Base-by-base conservation (phyloP, 2,888 invertebrate species). In the Sthenelais limicola region DNA sequence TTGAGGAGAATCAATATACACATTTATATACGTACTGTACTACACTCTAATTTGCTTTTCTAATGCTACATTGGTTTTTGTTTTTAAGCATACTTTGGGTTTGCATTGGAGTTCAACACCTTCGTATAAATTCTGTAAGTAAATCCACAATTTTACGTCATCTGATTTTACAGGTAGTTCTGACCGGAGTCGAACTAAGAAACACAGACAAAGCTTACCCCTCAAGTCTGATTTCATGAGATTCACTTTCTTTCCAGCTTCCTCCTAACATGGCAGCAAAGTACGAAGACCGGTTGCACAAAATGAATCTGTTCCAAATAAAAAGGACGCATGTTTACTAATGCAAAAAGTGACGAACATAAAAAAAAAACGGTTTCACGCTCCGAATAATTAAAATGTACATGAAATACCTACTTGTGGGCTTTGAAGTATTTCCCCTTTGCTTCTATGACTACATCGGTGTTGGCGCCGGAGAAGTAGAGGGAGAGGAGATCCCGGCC, bases 261-360 rank as follows among this genome's bases (percentile, higher is more conserved):
- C 95, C 96, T 79, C 94, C 94, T 33, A 97, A 88, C 88, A 96
- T 84, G 28, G 83, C 95, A 9, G 95, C 95, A 88, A 97, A 97
- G 87, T 96, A 97, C 85, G 94, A 94, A 85, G 96, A 97, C 71
- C 97, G 85, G 18, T 96, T 95, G 68, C 95, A 93, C 75, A 97
- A 89, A 82, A 97, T 94, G 4, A 4, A 51, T 35, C 68, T 68
- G 52, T 1, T 12, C 43, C 15, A 43, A 43, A 12, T 43, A 9
- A 56, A 21, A 56, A 56, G 24, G 12, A 28, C 24, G 24, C 51
- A 51, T 18, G 24, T 51, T 12, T 51, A 43, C 18, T 9, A 12
- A 43, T 15, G 18, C 18, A 43, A 9, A 12, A 9, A 43, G 43
- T 43, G 43, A 9, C 18, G 43, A 43, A 12, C 18, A 12, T 43